phyloP scores from a whole-genome alignment of 1,140 invertebrate genomes.

The Drosophila leontia region DNA sequence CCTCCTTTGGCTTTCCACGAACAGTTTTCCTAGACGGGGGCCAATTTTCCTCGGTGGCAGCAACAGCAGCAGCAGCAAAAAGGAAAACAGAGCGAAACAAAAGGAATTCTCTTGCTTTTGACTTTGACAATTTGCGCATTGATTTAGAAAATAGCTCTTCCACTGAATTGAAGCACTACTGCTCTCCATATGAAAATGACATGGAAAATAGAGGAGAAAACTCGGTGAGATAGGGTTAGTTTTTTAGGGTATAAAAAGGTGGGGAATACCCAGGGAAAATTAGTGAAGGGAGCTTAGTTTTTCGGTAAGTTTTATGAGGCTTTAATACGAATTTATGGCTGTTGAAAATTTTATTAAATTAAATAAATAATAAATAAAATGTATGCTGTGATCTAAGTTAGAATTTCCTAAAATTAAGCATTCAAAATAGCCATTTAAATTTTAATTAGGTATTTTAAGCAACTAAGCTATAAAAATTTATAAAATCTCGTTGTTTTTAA shows the following conservation, averaged over 20 bases:
- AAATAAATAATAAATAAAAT: no score
- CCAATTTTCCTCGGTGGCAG: conserved; percentile 52
- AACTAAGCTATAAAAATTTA: no score
- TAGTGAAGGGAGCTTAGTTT: neutral
- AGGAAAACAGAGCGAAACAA: conserved; percentile 44
- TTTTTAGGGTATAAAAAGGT: no score
- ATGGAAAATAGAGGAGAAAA: conserved; percentile 64
- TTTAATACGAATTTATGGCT: neutral
- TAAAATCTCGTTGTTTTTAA: no score
- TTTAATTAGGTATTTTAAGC: no score
- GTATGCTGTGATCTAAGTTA: no score
- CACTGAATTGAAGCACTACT: conserved; percentile 60
- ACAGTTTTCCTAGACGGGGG: conserved; percentile 51
- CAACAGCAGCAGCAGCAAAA: neutral
- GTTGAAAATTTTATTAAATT: neutral
- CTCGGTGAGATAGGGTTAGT: conserved; percentile 1
- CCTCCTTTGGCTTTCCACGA: neutral
- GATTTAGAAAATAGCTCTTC: conserved; percentile 74
- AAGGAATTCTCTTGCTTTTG: conserved; percentile 47
- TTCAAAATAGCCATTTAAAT: no score
- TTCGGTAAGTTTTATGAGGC: neutral
- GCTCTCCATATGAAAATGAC: conserved; percentile 67
- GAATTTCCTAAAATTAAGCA: no score
- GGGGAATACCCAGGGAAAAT: conserved; percentile 1
- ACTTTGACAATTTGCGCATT: conserved; percentile 81